Base-by-base conservation (phyloP, 2,888 invertebrate genomes). In the Ephialtes manifestator region DNA sequence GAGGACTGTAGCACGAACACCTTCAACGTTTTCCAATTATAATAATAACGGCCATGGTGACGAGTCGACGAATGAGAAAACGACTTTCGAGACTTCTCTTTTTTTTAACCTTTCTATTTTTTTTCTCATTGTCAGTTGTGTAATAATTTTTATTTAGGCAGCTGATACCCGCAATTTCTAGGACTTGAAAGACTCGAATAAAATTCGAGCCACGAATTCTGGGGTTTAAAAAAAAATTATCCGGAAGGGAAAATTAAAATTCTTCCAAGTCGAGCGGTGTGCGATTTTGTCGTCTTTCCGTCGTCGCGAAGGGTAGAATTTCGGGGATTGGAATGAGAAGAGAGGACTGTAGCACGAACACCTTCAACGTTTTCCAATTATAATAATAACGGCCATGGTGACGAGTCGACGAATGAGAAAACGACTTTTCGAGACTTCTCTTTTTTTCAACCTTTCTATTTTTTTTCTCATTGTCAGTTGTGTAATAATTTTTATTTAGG, bases 341-440 rank as follows among this genome's bases (percentile, higher is more conserved):
- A n/a, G n/a, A 28, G n/a, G n/a, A 67, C 28, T 71, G 68, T 60
- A 60, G 72, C 60, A 78, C 53, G 51, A 70, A 83, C 43, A 77
- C 68, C 72, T 78, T 31, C 75, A 28, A 72, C 55, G 53, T 53
- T 55, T 81, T 83, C 78, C 86, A 87, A 80, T 84, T 84, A 86
- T 78, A 87, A 87, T 86, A 85, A 84, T 87, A 79, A 86, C 85
- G 84, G 83, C 83, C 78, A 81, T 71, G 60, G 70, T 39, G 80
- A 77, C 72, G 77, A 81, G 68, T 60, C 15, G 83, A 70, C 78
- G 48, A 28, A 39, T 31, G 1, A 1, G 35, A 55, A 46, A 75
- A 75, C 39, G 20, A 81, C 65, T 35, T 68, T n/a, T 46, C 67
- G 13, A 74, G 48, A 68, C 18, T 31, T 24, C 43, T 7, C 8